Evolutionary conservation across 2,888 invertebrate genomes (phyloP), one percentile per base, ranked within the genome.

Genomic region (Drosophila pseudotalamancana): DNA sequence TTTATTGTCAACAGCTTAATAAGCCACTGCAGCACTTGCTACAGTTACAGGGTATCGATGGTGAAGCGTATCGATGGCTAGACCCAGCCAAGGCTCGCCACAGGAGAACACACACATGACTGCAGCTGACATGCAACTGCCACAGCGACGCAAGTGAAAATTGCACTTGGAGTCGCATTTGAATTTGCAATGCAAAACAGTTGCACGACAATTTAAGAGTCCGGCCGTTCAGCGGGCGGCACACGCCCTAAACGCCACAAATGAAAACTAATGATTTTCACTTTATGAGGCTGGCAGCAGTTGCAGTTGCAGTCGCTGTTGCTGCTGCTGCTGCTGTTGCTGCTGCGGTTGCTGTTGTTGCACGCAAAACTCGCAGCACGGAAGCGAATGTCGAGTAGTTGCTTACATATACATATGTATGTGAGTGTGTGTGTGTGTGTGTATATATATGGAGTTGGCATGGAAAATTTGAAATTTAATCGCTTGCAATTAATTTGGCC

Each of bases 391-490:
- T 51, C 46, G 54, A 18, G 45, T 21, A 46, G 49, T 34, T 39
- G 46, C 46, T 37, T 12, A 29, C n/a, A 9, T 16, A 43, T 2
- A 18, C 8, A 18, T 6, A 18, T 6, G 16, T 6, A n/a, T 11
- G 25, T 1, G 25, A 25, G 25, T 8, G 25, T 8, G 25, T 6
- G 11, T 11, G n/a, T 3, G 1, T 9, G n/a, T 21, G n/a, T 21
- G 4, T 23, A 14, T 40, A 40, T 14, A 27, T 40, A 43, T 39
- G 34, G 51, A 70, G 59, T 69, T 79, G 72, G 68, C 80, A 77
- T 84, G 85, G 82, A 87, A 87, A 87, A 87, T 84, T 87, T 84
- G 85, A 87, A 85, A 87, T 85, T 87, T 85, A 85, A 85, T 87
- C 85, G 85, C 86, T 76, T 45, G 80, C 85, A 87, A 85, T 85